These are phyloP conservation scores for Euura saliciscinereae DNA, from an alignment of 1,140 invertebrate genomes.

Conservation along the genomic window DNA sequence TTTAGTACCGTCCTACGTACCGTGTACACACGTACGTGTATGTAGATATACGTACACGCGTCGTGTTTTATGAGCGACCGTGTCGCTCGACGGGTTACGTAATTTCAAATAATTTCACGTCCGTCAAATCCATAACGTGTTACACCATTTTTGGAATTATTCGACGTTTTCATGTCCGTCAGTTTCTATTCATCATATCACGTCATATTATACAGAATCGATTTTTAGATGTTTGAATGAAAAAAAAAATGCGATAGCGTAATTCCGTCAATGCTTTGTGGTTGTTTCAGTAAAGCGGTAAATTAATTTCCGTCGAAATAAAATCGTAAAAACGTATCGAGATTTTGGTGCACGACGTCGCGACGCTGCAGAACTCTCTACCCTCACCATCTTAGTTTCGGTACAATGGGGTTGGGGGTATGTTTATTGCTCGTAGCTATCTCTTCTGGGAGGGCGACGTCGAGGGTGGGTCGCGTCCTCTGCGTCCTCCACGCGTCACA, in stretches of 20 bases:
- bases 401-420: constrained; percentile 33
- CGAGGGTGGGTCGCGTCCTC: constrained; percentile 44
- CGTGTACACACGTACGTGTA: constrained; percentile 21
- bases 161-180: background rate
- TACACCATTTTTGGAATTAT: background rate
- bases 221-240: too few relatives aligned
- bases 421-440: constrained; percentile 60
- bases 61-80: too few relatives aligned
- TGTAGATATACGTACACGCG: constrained; percentile 33
- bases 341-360: background rate
- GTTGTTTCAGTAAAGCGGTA: too few relatives aligned
- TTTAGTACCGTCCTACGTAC: constrained; percentile 30
- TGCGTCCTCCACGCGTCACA: constrained; percentile 45
- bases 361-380: constrained; percentile 29
- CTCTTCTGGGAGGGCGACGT: constrained; percentile 36
- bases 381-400: too few relatives aligned
- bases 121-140: background rate
- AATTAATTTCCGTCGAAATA: too few relatives aligned
- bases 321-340: too few relatives aligned
- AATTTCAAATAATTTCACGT: constrained; percentile 3
- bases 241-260: too few relatives aligned
- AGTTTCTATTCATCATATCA: too few relatives aligned
- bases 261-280: too few relatives aligned
- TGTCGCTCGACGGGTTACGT: background rate
- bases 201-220: too few relatives aligned